Evolutionary conservation across 2,113 vertebrate species (phyloP).

Genomic region (Neoarius graeffei): DNA sequence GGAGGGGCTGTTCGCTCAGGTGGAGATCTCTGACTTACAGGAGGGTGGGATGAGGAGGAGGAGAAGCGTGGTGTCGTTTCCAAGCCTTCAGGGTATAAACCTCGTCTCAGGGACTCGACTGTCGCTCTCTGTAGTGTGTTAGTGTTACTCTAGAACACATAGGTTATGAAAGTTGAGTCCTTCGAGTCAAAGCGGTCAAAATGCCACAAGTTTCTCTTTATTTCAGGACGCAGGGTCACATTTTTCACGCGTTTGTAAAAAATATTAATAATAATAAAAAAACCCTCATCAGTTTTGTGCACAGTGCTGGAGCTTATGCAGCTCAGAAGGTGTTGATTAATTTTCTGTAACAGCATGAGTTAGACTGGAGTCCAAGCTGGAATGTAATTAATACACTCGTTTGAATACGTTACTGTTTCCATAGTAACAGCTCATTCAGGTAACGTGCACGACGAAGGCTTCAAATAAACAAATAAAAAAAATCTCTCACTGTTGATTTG

Average conservation of each 20-base stretch:
- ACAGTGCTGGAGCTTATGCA: background rate
- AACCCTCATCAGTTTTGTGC: too few species aligned
- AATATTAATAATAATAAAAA: background rate
- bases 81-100: background rate
- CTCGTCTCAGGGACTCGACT: background rate
- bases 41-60: conserved; percentile 53
- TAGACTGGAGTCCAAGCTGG: too few species aligned
- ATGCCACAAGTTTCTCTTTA: background rate
- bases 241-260: background rate
- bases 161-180: background rate
- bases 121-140: background rate
- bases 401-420: background rate
- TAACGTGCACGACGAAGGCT: too few species aligned
- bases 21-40: conserved; percentile 49
- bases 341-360: background rate
- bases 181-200: background rate
- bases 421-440: background rate
- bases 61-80: background rate
- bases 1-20: conserved; percentile 50
- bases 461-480: background rate
- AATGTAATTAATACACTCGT: too few species aligned
- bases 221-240: background rate
- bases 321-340: background rate
- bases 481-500: background rate
- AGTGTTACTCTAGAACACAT: background rate